phyloP scores from a whole-genome alignment of 2,113 vertebrate genomes.

The Empidonax alnorum region DNA sequence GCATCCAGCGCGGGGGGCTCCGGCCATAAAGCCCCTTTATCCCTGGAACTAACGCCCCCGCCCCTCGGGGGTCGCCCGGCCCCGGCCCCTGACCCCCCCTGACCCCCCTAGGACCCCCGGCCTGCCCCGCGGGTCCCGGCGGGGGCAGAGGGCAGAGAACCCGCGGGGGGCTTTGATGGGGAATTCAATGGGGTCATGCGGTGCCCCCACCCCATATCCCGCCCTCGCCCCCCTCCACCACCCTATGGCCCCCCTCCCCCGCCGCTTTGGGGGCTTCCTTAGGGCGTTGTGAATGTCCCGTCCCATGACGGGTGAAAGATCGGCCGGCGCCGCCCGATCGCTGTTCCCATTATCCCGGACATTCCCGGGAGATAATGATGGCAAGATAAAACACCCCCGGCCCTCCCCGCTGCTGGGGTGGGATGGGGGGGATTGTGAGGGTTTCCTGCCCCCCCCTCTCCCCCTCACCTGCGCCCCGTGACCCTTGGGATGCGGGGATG shows the following conservation, averaged over 20 bases:
- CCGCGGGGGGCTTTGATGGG: slow-evolving; percentile 34
- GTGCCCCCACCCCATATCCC: background rate
- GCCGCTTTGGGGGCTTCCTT: background rate
- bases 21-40: slow-evolving; percentile 69
- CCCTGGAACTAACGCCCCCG: slow-evolving; percentile 70
- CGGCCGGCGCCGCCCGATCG: background rate
- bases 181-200: slow-evolving; percentile 56
- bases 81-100: no score
- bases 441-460: background rate
- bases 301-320: slow-evolving; percentile 17
- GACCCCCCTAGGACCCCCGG: no score
- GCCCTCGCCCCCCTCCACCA: background rate
- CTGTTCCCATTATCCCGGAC: background rate
- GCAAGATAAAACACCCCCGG: background rate
- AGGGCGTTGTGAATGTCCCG: background rate
- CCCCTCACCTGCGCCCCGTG: background rate
- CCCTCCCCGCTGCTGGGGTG: background rate
- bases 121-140: background rate
- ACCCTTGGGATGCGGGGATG: background rate
- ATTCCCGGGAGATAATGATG: background rate
- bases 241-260: background rate
- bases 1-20: background rate
- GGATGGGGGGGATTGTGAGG: background rate
- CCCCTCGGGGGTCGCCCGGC: background rate
- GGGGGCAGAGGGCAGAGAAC: slow-evolving; percentile 75